Base-by-base conservation (phyloP, 2,797 vertebrate species). In the Rhinella marina region DNA sequence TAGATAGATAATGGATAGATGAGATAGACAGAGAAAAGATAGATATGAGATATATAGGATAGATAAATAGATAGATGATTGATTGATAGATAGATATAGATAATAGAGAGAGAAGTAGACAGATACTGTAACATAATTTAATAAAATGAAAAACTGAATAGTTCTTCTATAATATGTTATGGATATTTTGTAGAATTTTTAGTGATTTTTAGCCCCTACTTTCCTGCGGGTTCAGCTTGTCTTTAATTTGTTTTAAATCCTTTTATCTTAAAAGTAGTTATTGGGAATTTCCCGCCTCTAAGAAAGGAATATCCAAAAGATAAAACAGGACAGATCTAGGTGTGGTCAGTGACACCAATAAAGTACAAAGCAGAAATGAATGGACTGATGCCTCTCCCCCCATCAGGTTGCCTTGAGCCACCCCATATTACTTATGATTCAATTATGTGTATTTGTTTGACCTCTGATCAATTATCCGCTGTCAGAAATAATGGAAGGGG, bases 401-500 rank as follows among this genome's bases (percentile, higher is more conserved):
- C 66, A 75, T n/a, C 81, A 86, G 87, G 91, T 88, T 61, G 64
- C 68, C 81, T 90, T 90, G 90, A 89, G 91, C 92, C 87, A 92
- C 91, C 88, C 89, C 90, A 90, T 91, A 91, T 91, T 93, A 92
- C 93, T 94, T 93, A 92, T 92, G 90, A 94, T 94, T 96, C 92
- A 94, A 92, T 96, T 96, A 96, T 95, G 93, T 91, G 91, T 91
- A 95, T 93, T 94, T 90, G 93, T 94, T 94, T 91, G 93, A 91
- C 93, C 93, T 93, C 91, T 93, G 95, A 96, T 97, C 96, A 95
- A 95, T 96, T 96, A 95, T 93, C 92, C 92, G 91, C 92, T 94
- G 94, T 94, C 95, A 95, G 93, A 92, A 95, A 96, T 95, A 96
- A 95, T 90, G 92, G 93, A 92, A 91, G 95, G 90, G 92, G 94